Base-by-base conservation (phyloP, 2,113 vertebrate species). In the Phasianus colchicus region DNA sequence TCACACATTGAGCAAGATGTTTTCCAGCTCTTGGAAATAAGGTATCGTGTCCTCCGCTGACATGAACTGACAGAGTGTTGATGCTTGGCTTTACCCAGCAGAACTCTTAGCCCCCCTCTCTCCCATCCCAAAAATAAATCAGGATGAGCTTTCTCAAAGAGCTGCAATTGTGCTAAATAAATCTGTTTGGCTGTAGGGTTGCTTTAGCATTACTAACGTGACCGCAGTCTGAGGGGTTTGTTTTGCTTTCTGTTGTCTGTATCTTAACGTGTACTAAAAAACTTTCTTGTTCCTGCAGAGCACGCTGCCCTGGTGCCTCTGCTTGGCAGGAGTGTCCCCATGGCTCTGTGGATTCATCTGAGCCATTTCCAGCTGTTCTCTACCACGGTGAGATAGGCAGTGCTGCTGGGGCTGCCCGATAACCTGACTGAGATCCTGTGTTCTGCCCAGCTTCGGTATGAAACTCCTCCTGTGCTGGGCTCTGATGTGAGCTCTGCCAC, bases 11-110 rank as follows among this genome's bases (percentile, higher is more conserved):
- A 81, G 73, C 72, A 70, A 79, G 72, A 34, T 91, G 93, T 73
- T 92, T 94, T 94, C 76, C 67, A 40, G 65, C 50, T 87, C 90
- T 88, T 94, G 73, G 77, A 95, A 95, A 84, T 64, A 86, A 89
- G 6, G 55, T 30, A 7, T 47, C 29, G 3, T 21, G 60, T 93
- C 93, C 87, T 86, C 10, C n/a, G 63, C 70, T 87, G 81, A n/a
- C 86, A 25, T 9, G 30, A 66, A 21, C 13, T 42, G 55, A 43
- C 43, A 25, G 19, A 21, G 45, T 30, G 45, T 43, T 76, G 10
- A 6, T 66, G 78, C n/a, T 63, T 89, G 91, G 61, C 75, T 80
- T 92, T 54, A 77, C 64, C 87, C 67, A 9, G 30, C 45, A 79
- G 79, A 74, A 83, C 80, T 65, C 74, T 75, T 80, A 81, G 42